phyloP scores from a whole-genome alignment of 2,797 vertebrate species.

The Carapus acus region DNA sequence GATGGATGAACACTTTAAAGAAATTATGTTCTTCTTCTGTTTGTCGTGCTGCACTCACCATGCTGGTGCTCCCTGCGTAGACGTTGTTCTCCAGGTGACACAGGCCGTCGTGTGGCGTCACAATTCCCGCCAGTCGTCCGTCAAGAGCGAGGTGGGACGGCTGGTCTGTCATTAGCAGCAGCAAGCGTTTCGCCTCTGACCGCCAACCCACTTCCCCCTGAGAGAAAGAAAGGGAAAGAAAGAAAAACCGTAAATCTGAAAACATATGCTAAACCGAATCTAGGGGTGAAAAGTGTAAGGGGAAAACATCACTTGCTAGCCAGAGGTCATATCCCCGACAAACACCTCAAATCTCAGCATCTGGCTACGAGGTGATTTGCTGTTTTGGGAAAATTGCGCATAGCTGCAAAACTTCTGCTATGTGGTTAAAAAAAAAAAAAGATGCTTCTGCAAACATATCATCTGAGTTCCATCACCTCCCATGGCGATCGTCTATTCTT shows the following conservation, averaged over 20 bases:
- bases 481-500: slow-evolving; percentile 34
- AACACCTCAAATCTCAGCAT: slow-evolving; percentile 3
- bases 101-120: slow-evolving; percentile 86
- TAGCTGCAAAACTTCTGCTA: slow-evolving; percentile 35
- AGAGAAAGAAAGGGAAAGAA: background rate
- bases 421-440: slow-evolving; percentile 46
- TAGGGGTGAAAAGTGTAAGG: background rate
- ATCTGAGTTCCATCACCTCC: slow-evolving; percentile 47
- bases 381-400: slow-evolving; percentile 40
- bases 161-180: slow-evolving; percentile 97
- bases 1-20: no score
- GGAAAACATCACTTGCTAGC: background rate
- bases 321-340: no score
- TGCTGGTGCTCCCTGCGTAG: slow-evolving; percentile 83
- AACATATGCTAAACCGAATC: no score
- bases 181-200: slow-evolving; percentile 86
- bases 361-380: slow-evolving; percentile 17
- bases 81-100: slow-evolving; percentile 91
- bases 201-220: slow-evolving; percentile 92
- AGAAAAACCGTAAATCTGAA: no score
- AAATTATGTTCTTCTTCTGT: no score
- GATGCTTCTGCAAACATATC: slow-evolving; percentile 39
- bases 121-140: slow-evolving; percentile 92
- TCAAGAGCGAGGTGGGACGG: slow-evolving; percentile 96
- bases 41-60: slow-evolving; percentile 73